Percentiles rank a stretch among this genome's conserved stretches.
phyloP scores from a whole-genome alignment of 2,888 invertebrate genomes.

The Melitaea athalia region DNA sequence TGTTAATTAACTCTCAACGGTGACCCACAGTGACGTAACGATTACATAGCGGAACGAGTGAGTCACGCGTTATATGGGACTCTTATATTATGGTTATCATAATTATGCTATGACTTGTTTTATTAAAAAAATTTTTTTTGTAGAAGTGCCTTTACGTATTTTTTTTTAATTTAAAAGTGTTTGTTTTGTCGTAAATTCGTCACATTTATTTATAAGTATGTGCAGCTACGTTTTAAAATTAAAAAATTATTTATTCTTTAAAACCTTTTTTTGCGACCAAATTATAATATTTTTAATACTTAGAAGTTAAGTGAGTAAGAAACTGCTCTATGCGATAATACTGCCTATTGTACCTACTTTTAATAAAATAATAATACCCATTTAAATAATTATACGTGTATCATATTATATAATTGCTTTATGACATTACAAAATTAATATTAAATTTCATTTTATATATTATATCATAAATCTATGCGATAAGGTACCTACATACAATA shows the following conservation, averaged over 20 bases:
- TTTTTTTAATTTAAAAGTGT: no score
- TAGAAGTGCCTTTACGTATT: no score
- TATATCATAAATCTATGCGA: not conserved
- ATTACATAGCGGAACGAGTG: slow-evolving; percentile 22
- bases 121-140: no score
- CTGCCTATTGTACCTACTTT: no score
- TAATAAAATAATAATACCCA: not conserved
- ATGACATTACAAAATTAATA: not conserved
- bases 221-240: no score
- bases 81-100: not conserved
- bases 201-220: no score
- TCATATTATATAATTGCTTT: no score
- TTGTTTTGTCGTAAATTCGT: not conserved
- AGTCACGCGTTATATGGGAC: slow-evolving; percentile 12
- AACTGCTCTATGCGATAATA: no score
- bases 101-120: not conserved
- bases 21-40: slow-evolving; percentile 23
- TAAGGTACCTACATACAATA: slow-evolving; percentile 7
- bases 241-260: not conserved
- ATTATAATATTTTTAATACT: no score
- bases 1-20: slow-evolving; percentile 9
- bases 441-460: not conserved
- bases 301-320: no score
- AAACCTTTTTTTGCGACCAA: no score
- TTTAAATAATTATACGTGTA: no score